Percentiles rank a stretch among this genome's conserved stretches.
Evolutionary conservation across 2,113 vertebrate species (phyloP).

Genomic region (Saguinus midas): DNA sequence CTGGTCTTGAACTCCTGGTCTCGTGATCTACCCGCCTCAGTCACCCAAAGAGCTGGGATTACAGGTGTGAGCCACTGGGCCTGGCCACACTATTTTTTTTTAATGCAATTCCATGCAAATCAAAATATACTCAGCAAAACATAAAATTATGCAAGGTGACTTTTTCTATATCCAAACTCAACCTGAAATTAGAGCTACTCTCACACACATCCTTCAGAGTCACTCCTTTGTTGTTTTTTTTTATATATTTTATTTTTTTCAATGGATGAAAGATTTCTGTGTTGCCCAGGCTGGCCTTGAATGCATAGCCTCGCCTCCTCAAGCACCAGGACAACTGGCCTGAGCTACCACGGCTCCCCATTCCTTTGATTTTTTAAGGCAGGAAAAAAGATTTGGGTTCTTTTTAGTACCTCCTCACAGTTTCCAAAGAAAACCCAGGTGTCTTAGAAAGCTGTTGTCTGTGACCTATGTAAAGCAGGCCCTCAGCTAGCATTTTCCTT

Average conservation of each 20-base stretch:
- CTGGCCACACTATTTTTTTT: too few relatives aligned
- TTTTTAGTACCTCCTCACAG: constrained; percentile 63
- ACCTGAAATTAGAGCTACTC: constrained; percentile 49
- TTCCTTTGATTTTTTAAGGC: constrained; percentile 35
- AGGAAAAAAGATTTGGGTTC: constrained; percentile 64
- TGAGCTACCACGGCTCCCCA: neutral
- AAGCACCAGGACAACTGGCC: too few relatives aligned
- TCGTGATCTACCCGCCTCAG: too few relatives aligned
- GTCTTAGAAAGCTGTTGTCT: constrained; percentile 60
- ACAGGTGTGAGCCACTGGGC: too few relatives aligned
- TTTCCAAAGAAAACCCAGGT: constrained; percentile 76
- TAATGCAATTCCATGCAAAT: constrained; percentile 47
- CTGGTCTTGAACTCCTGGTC: too few relatives aligned
- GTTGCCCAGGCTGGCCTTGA: too few relatives aligned
- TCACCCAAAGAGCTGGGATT: too few relatives aligned
- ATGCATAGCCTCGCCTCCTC: too few relatives aligned
- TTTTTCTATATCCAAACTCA: constrained; percentile 26
- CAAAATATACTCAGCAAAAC: constrained; percentile 48
- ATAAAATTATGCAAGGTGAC: constrained; percentile 21
- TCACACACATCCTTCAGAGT: neutral
- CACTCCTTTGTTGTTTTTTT: neutral
- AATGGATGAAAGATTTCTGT: too few relatives aligned
- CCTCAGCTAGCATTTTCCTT: constrained; percentile 48
- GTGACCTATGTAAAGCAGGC: constrained; percentile 59
- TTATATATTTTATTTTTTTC: too few relatives aligned